Conservation (phyloP, 2,888 invertebrate genomes). For the Steromphala cineraria region DNA sequence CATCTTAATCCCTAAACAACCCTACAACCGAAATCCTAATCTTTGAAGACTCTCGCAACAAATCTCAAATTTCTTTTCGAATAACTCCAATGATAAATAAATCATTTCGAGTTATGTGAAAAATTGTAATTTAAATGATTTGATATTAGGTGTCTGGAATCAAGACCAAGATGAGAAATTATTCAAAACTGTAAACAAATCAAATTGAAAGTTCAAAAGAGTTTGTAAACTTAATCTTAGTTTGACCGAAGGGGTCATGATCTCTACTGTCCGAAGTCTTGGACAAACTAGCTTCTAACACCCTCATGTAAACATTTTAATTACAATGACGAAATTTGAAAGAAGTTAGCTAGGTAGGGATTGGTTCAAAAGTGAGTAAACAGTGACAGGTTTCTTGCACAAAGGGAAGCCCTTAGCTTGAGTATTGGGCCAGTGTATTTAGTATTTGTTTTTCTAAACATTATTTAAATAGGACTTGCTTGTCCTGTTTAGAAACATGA, state of each 20-base stretch:
- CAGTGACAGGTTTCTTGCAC: neutral
- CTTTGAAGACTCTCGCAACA: no score
- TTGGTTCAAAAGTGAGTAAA: slow-evolving; percentile 2
- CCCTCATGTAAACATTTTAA: neutral
- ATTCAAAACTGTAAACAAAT: no score
- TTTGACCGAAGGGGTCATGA: neutral
- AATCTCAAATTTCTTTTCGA: no score
- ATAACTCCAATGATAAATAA: no score
- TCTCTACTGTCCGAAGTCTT: neutral
- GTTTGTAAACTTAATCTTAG: neutral
- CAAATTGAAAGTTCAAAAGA: no score
- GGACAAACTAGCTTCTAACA: neutral
- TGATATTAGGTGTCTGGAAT: no score
- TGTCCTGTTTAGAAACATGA: slow-evolving; percentile 11
- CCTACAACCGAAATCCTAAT: no score
- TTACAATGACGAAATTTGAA: slow-evolving; percentile 6
- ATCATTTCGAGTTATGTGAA: no score
- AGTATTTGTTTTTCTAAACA: slow-evolving; percentile 3
- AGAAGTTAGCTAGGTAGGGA: neutral
- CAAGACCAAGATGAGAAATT: no score
- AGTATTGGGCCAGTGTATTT: neutral
- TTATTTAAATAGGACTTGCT: slow-evolving; percentile 12
- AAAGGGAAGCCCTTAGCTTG: neutral
- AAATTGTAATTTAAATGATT: no score
- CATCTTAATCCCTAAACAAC: no score